A percentile compares a stretch with the other conserved stretches of the same genome.
phyloP scores from a whole-genome alignment of 2,797 vertebrate species.

The Dryobates pubescens region DNA sequence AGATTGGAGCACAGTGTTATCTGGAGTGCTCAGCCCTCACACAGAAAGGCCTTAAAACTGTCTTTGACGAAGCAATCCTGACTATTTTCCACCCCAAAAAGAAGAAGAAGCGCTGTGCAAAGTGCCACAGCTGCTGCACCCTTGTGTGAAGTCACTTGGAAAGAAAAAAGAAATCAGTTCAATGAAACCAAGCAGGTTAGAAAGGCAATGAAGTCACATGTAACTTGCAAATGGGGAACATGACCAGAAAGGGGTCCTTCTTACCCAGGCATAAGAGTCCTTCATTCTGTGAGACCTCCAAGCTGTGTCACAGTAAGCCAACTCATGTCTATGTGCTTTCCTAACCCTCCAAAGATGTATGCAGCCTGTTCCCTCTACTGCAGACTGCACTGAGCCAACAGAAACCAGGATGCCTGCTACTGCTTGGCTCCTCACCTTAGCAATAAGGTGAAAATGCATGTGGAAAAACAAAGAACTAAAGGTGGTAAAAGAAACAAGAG shows the following conservation, averaged over 20 bases:
- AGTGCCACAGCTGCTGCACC: constrained; percentile 80
- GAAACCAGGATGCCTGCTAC: constrained; percentile 14
- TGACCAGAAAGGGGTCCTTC: constrained; percentile 50
- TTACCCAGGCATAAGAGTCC: background rate
- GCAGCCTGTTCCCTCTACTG: background rate
- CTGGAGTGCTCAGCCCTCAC: constrained; percentile 89
- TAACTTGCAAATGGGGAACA: constrained; percentile 40
- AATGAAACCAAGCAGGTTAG: background rate
- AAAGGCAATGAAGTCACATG: constrained; percentile 7
- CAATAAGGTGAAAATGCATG: background rate
- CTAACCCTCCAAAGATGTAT: background rate
- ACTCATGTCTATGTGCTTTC: constrained; percentile 36
- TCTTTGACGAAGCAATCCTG: constrained; percentile 90
- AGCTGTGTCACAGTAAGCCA: constrained; percentile 9
- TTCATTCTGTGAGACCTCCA: constrained; percentile 52
- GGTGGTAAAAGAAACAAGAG: background rate
- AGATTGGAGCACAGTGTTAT: constrained; percentile 91
- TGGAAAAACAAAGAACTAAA: background rate
- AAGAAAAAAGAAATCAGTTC: background rate
- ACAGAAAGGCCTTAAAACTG: constrained; percentile 89
- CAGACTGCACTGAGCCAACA: background rate
- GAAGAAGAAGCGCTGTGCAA: constrained; percentile 78
- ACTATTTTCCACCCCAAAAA: constrained; percentile 90
- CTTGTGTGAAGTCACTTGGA: constrained; percentile 76
- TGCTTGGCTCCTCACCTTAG: constrained; percentile 6